Evolutionary conservation across 1,140 invertebrate species (phyloP), one percentile per base, ranked within the genome.

Genomic region (Halesus radiatus): DNA sequence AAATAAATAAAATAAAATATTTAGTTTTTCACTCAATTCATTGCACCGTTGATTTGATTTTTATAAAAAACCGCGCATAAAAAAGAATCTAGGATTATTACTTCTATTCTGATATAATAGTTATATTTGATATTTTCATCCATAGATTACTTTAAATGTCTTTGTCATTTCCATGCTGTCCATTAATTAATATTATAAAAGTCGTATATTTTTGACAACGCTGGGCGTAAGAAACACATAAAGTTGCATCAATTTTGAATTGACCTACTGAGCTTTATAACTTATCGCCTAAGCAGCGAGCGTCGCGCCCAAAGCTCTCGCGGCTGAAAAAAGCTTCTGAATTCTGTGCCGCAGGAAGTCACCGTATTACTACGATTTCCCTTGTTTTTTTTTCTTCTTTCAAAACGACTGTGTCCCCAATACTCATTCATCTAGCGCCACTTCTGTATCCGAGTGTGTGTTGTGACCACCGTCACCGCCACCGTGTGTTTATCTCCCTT

Each of bases 371-470:
- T 68, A 50, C 74, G 72, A 29, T 81, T 79, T 70, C 77, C 32
- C 74, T 76, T 53, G 54, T 23, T 56, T 64, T 76, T 66, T 76
- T 78, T 78, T n/a, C 23, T 52, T 72, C 15, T 50, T 53, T 54
- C 73, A n/a, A 66, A 82, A 77, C 74, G 81, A 79, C 56, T 76
- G 23, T 82, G 77, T 82, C 81, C 78, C 81, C 81, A 76, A 76
- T 82, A 78, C 52, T 50, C 81, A 82, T 82, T 82, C 81, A 82
- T 82, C 64, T 78, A 20, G 50, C 22, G 37, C 37, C 53, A 32
- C 53, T 29, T 76, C 18, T 23, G 73, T 13, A 10, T 45, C 37
- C 37, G 37, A 13, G 0, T 45, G 37, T 37, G 32, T 45, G 8
- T 10, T 45, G 37, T 45, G 37, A 45, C 37, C 37, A 45, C 37